These are phyloP conservation scores for Poecile atricapillus DNA, from an alignment of 2,113 vertebrate species.

Conservation along the genomic window DNA sequence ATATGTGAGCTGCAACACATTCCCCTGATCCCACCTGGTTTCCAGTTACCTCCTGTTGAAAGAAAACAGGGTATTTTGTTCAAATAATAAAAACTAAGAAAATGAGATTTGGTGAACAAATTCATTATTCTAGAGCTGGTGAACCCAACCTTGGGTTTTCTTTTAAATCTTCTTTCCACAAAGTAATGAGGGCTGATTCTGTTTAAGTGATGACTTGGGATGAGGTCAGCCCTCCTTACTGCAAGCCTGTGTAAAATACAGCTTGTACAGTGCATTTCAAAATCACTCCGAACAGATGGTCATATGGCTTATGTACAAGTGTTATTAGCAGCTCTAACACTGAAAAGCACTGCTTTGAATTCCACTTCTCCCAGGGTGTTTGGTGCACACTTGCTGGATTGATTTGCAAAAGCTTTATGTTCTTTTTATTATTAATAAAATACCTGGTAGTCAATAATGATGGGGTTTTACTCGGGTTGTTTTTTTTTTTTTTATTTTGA, in stretches of 20 bases:
- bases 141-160: not conserved
- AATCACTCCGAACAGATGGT: not conserved
- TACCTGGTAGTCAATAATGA: not conserved
- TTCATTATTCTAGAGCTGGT: not conserved
- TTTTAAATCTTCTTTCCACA: not conserved
- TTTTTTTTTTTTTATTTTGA: not conserved
- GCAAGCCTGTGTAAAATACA: not conserved
- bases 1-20: not conserved
- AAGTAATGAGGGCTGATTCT: not conserved
- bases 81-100: not conserved
- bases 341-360: not conserved
- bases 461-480: not conserved
- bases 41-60: not conserved
- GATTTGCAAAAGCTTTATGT: not conserved
- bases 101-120: not conserved
- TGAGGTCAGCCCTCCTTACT: not conserved
- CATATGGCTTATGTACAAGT: not conserved
- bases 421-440: not conserved
- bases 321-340: not conserved
- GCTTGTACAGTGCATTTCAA: not conserved
- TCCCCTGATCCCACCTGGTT: not conserved
- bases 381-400: not conserved
- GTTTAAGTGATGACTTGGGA: not conserved
- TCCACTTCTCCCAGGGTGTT: not conserved
- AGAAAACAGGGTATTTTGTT: not conserved